Base-by-base conservation (phyloP, 2,113 vertebrate genomes). In the Phoenicopterus ruber region DNA sequence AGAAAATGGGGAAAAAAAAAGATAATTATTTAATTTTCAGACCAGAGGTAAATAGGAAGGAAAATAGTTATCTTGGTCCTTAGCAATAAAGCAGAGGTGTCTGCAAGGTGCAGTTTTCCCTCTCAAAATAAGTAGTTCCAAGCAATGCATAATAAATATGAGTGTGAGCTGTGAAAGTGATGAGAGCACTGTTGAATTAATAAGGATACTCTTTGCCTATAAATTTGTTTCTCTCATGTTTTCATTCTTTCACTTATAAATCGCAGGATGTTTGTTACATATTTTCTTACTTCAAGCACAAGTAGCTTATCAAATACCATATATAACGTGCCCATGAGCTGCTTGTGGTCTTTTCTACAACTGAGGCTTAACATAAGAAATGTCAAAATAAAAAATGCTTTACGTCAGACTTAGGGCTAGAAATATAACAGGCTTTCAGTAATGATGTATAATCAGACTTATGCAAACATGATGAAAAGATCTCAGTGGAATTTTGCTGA, bases 161-260 rank as follows among this genome's bases (percentile, higher is more conserved):
- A 80, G 38, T 63, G 62, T 86, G 69, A 83, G 49, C 63, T 82
- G 52, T 90, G 89, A 82, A 91, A 93, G 62, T 3, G 11, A 52
- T 70, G 82, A 70, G n/a, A 88, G 14, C 47, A 21, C 31, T 71
- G 54, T 59, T 84, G 63, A 95, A 88, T 94, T 92, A 82, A 74
- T 61, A 42, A 65, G 59, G 47, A 65, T 61, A 55, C 21, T 54
- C 36, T 92, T 89, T 69, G 44, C 57, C 40, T 76, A 28, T 93
- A 49, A 88, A 86, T 93, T 82, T 77, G 20, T 74, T 94, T 92
- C 57, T 92, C 34, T 88, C 12, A 9, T 67, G 16, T 65, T 93
- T 97, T 93, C 52, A 36, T 92, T 89, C 26, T 93, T 82, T 90
- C 67, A 55, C 24, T 83, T 90, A 46, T 24, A 91, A 92, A 96